phyloP scores from a whole-genome alignment of 2,797 vertebrate species.

The Peromyscus melanophrys region DNA sequence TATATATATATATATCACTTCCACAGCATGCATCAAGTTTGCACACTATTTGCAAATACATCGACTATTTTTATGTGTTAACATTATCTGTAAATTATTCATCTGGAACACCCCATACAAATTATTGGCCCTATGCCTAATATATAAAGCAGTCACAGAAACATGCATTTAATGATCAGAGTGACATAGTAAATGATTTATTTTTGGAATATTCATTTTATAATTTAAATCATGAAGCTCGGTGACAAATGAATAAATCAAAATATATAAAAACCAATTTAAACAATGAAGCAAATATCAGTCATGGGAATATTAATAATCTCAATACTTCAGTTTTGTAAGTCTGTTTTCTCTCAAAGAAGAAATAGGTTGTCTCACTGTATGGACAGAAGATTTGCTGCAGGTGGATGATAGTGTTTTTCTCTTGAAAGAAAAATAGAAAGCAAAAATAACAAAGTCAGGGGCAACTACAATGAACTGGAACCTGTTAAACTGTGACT shows the following conservation, averaged over 20 bases:
- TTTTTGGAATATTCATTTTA: conserved; percentile 45
- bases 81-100: conserved; percentile 38
- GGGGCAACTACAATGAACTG: not conserved
- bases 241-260: conserved; percentile 7
- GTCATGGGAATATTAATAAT: conserved; percentile 5
- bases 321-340: not conserved
- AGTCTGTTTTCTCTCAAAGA: not conserved
- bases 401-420: not conserved
- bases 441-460: conserved; percentile 5
- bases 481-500: conserved; percentile 26
- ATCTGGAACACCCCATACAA: not conserved
- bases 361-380: not conserved
- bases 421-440: not conserved
- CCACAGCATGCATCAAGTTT: not conserved
- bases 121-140: not conserved
- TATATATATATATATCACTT: not conserved
- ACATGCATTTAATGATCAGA: conserved; percentile 2
- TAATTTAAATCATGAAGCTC: conserved; percentile 60
- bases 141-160: not conserved
- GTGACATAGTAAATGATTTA: not conserved
- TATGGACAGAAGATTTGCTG: not conserved
- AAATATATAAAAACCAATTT: conserved; percentile 10
- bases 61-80: conserved; percentile 20
- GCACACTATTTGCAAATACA: not conserved
- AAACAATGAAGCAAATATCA: conserved; percentile 54